These are phyloP conservation scores for Baryphthengus martii DNA, from an alignment of 2,113 vertebrate species.

Conservation along the genomic window DNA sequence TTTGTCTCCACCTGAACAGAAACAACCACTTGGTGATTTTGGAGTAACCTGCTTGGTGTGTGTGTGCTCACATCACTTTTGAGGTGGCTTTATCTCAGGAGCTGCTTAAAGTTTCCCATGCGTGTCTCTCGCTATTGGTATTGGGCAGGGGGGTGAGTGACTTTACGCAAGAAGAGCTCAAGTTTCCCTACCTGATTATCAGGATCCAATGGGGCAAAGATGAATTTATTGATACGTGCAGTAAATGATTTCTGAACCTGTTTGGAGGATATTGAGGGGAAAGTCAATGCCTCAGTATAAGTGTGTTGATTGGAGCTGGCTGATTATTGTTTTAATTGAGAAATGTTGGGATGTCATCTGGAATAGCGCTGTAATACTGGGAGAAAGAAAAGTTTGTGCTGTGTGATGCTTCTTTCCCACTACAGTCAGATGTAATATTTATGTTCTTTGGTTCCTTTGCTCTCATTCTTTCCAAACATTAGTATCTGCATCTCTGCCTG, in stretches of 20 bases:
- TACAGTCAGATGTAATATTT: background rate
- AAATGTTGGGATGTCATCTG: background rate
- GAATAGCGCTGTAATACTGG: too few relatives aligned
- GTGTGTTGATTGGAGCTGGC: background rate
- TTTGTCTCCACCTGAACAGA: fast-evolving
- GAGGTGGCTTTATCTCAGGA: background rate
- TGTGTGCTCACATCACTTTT: fast-evolving
- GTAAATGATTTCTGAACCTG: background rate
- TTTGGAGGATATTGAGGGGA: background rate
- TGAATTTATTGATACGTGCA: background rate
- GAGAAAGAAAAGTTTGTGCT: background rate
- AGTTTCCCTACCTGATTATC: background rate
- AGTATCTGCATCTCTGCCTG: background rate
- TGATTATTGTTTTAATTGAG: background rate
- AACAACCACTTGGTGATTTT: fast-evolving
- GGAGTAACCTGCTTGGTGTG: too few relatives aligned
- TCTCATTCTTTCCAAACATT: background rate
- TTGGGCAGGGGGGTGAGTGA: too few relatives aligned
- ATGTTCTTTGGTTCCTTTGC: background rate
- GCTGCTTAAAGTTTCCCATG: background rate
- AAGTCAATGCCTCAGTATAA: background rate
- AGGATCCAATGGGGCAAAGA: background rate
- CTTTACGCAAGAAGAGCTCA: background rate
- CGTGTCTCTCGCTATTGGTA: fast-evolving
- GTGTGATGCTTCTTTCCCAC: background rate